Evolutionary conservation across 2,113 vertebrate genomes (phyloP).

Genomic region (Epinephelus fuscoguttatus): DNA sequence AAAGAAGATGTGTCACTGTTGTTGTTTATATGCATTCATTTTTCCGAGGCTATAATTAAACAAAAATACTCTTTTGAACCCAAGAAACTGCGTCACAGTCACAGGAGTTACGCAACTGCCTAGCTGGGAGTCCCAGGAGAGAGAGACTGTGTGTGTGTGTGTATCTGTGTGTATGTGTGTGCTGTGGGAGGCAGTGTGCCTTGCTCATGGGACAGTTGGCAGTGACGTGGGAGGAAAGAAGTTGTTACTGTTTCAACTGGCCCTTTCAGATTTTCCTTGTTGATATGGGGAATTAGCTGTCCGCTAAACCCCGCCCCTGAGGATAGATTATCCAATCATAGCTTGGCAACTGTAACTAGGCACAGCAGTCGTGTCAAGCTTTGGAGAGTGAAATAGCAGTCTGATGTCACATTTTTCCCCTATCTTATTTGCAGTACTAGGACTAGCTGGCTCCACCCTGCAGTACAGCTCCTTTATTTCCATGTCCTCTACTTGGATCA

Average conservation of each 20-base stretch:
- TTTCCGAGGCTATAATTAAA: not conserved
- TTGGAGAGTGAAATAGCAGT: not conserved
- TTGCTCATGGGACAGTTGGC: constrained; percentile 22
- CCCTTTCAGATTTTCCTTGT: not conserved
- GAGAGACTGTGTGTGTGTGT: not conserved
- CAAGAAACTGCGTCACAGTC: constrained; percentile 3
- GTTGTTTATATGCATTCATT: constrained; percentile 8
- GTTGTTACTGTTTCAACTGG: not conserved
- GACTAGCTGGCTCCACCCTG: not conserved
- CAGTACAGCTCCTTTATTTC: not conserved
- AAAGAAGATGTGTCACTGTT: constrained; percentile 10
- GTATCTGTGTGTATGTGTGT: not conserved
- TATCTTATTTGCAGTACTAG: not conserved
- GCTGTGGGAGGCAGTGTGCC: not conserved
- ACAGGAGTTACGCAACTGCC: not conserved
- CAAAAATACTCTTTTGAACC: constrained; percentile 4
- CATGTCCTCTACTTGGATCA: not conserved
- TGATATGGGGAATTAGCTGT: not conserved
- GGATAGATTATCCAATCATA: not conserved
- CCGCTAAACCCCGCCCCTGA: not conserved
- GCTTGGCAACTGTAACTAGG: not conserved
- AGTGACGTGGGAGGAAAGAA: not conserved
- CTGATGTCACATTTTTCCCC: not conserved
- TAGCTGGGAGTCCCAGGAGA: constrained; percentile 27
- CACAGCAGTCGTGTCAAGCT: not conserved